Evolutionary conservation across 2,113 vertebrate species (phyloP).

Genomic region (Oxyura jamaicensis): DNA sequence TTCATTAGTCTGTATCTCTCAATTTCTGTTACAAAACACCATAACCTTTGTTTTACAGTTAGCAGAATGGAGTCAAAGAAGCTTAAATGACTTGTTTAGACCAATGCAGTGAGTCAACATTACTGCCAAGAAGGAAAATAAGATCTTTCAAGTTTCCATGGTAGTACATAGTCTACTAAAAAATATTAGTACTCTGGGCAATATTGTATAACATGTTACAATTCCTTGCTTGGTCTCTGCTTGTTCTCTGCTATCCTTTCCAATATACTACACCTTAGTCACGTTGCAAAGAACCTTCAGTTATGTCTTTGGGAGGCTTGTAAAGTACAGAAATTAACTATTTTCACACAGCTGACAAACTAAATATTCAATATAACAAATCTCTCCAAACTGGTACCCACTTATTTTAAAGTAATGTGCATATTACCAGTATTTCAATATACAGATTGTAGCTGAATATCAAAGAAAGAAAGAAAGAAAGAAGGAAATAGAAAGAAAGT

Average conservation of each 20-base stretch:
- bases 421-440: background rate
- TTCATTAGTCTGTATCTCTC: background rate
- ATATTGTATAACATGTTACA: background rate
- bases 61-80: background rate
- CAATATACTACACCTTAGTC: background rate
- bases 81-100: background rate
- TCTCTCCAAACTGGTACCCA: background rate
- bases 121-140: background rate
- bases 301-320: background rate
- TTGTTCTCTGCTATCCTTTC: background rate
- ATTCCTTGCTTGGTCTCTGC: background rate
- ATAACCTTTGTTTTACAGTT: background rate
- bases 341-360: background rate
- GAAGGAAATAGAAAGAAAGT: too few species aligned
- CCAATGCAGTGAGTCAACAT: background rate
- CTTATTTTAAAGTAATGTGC: background rate
- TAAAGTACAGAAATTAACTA: background rate
- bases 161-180: background rate
- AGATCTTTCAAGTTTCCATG: background rate
- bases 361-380: background rate
- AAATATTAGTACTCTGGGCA: background rate
- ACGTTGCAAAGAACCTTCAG: background rate
- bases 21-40: conserved; percentile 2
- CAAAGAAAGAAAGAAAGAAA: background rate
- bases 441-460: background rate